phyloP scores from a whole-genome alignment of 2,113 vertebrate species.

The Spheniscus mendiculus region DNA sequence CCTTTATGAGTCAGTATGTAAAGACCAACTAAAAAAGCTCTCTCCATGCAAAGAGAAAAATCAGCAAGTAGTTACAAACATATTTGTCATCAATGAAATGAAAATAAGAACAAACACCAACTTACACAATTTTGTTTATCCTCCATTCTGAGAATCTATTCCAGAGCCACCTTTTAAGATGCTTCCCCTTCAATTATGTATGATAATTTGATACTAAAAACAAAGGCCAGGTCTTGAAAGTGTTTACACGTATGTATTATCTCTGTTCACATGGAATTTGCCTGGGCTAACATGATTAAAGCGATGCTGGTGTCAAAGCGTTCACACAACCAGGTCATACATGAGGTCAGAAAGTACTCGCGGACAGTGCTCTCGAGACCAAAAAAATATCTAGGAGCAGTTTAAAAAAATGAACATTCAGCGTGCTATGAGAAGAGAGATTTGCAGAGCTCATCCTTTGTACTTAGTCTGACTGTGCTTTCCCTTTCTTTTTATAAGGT shows the following conservation, averaged over 20 bases:
- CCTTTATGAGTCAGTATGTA: not conserved
- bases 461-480: not conserved
- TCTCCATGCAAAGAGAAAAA: not conserved
- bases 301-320: not conserved
- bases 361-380: not conserved
- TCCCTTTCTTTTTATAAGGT: not conserved
- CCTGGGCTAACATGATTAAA: not conserved
- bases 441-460: not conserved
- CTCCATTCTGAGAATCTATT: not conserved
- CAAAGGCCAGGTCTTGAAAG: not conserved
- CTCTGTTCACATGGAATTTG: not conserved
- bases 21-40: not conserved
- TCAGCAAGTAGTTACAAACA: not conserved
- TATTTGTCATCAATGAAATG: not conserved
- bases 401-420: not conserved
- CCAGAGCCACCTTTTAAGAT: not conserved
- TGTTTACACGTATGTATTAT: not conserved
- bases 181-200: not conserved
- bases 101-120: not conserved
- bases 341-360: not conserved
- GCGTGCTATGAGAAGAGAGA: not conserved
- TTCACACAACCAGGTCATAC: not conserved
- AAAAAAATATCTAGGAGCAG: not conserved
- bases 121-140: not conserved
- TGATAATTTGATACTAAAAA: not conserved